Evolutionary conservation across 30 jellyfish, hydroid and myxozoan genomes (phyloP), one percentile per base, ranked within the genome.

Genomic region (Mastigias papua): DNA sequence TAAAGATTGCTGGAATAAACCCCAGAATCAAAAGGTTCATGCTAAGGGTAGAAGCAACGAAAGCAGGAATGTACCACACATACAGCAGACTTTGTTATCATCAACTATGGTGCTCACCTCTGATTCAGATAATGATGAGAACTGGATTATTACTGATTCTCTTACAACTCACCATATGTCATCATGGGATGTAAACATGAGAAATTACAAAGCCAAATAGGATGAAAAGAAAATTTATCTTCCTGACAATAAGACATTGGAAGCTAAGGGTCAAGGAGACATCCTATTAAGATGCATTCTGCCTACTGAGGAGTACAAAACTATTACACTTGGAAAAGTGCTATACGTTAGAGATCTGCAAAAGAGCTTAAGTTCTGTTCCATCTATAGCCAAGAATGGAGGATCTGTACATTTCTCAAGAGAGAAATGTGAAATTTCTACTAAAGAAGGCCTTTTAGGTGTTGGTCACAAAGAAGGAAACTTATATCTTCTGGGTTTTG

Each of bases 161-260:
- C 74, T 19, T 74, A 74, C 86, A 48, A 34, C 86, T 34, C 74
- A 74, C 2, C 86, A 1, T 72, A 72, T 72, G 84, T 48, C 86
- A 74, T 74, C 86, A 74, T 22, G 29, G 86, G 71, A 74, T 48
- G 35, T 32, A 37, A 34, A 42, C 86, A 74, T 74, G 73, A 74
- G 51, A 28, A 74, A 28, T 74, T 42, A 74, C 42, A 74, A 74
- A 74, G 57, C 74, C 34, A 74, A 34, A 28, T 37, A 74, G 71
- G 86, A 42, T 74, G 86, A 37, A 74, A 74, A 74, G 73, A 74
- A n/a, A 74, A 74, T 74, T 74, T 74, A 74, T 74, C 86, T 74
- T 27, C 51, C 74, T 74, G 73, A 74, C 0, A 74, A 74, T 74
- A 74, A 74, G 73, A 74, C 62, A 34, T 33, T 42, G 65, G 86